phyloP scores from a whole-genome alignment of 2,797 vertebrate genomes.

The Rachycentron canadum region DNA sequence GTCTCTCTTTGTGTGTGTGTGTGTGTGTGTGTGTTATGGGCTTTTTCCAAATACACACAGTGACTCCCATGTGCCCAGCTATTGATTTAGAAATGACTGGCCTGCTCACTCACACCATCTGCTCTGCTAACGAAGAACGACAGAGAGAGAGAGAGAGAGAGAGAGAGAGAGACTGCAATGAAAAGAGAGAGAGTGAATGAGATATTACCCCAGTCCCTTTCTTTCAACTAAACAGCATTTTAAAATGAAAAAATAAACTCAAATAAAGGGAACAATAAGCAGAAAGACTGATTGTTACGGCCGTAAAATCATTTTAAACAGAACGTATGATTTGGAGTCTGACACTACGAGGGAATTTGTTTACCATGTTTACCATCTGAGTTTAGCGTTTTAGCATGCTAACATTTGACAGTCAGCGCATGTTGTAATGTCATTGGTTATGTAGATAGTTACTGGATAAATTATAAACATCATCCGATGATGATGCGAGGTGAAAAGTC shows the following conservation, averaged over 20 bases:
- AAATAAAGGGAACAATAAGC: background rate
- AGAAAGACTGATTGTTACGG: background rate
- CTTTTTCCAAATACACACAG: conserved; percentile 90
- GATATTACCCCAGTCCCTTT: conserved; percentile 13
- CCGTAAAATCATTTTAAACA: no score
- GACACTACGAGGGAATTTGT: no score
- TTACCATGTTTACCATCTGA: no score
- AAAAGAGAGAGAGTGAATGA: conserved; percentile 26
- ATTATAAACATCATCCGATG: no score
- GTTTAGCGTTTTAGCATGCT: no score
- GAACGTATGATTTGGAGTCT: background rate
- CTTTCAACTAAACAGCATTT: conserved; percentile 13
- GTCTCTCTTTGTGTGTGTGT: conserved; percentile 11
- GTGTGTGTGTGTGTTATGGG: conserved; percentile 17
- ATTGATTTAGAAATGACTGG: conserved; percentile 95
- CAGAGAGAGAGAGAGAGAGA: background rate
- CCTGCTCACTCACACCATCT: conserved; percentile 95
- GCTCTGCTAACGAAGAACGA: conserved; percentile 78
- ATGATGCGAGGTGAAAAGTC: no score
- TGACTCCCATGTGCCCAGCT: conserved; percentile 91
- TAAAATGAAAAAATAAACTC: conserved; percentile 6
- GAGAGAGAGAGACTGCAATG: conserved; percentile 4
- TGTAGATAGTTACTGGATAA: no score
- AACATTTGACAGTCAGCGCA: no score
- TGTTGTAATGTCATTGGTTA: no score